Evolutionary conservation across 1,140 invertebrate species (phyloP), one percentile per base, ranked within the genome.

Genomic region (Drosophila kanapiae): DNA sequence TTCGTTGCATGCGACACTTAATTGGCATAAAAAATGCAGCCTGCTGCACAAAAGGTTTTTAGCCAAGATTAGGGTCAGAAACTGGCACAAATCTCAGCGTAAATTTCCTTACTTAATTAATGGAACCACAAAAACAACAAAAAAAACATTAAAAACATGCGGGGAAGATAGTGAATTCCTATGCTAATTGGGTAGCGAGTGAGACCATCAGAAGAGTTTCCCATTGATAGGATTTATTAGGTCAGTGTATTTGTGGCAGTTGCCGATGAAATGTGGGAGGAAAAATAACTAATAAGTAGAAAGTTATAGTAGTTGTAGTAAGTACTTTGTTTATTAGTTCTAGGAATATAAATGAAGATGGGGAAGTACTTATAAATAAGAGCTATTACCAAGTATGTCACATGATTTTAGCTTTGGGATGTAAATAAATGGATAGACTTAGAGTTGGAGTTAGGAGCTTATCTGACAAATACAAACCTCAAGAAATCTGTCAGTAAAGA

Each of bases 1-100:
- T 54, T 33, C 60, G 71, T 85, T 75, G 81, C 83, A 87, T 87
- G 83, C 83, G 83, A 87, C 83, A 87, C 58, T 84, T 87, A 87
- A 87, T 87, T 87, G 83, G 68, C 62, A 80, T 76, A 59, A 61
- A 71, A 75, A 75, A 82, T 83, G 76, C 72, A 56, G 48, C 37
- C 40, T 23, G 16, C 27, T 58, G 54, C 62, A 60, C 53, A 56
- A 59, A 62, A 68, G 67, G 35, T 75, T 58, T 38, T 65, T 13
- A 43, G 62, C 48, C 38, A 54, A 42, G 38, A 58, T 67, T 67
- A 56, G 35, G 74, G 38, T 43, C 70, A 74, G 70, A 74, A 77
- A 77, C 42, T 77, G 42, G 64, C 63, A 75, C 71, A 75, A 75
- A 75, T 75, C 71, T 75, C 71, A 75, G 69, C 65, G 65, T 54